These are phyloP conservation scores for Euwallacea similis DNA, from an alignment of 1,140 invertebrate genomes.

Conservation along the genomic window DNA sequence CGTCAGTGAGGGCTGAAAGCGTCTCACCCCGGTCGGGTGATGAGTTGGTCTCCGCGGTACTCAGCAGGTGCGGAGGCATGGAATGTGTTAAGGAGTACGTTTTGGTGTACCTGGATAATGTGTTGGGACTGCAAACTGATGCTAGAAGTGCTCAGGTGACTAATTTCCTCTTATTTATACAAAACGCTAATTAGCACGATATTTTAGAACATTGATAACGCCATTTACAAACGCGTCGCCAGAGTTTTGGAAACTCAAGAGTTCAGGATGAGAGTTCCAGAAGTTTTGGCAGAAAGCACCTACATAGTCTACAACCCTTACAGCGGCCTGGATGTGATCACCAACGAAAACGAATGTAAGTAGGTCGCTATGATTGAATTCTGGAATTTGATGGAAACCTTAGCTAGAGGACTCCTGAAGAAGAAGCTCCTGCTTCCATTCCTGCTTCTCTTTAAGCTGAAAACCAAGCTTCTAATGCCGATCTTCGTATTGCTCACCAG, in stretches of 20 bases:
- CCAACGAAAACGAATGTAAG: constrained; percentile 57
- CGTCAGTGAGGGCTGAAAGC: constrained; percentile 56
- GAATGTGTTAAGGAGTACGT: constrained; percentile 74
- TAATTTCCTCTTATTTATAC: not conserved
- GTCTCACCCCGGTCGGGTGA: constrained; percentile 64
- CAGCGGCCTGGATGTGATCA: constrained; percentile 65
- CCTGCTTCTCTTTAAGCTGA: constrained; percentile 76
- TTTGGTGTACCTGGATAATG: constrained; percentile 69
- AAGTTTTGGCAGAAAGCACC: constrained; percentile 69
- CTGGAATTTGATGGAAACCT: constrained; percentile 36
- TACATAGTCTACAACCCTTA: constrained; percentile 69
- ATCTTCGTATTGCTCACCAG: constrained; percentile 77
- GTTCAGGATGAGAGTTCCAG: constrained; percentile 69
- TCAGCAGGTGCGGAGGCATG: constrained; percentile 71
- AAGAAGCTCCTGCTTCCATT: constrained; percentile 80
- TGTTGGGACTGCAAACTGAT: constrained; percentile 66
- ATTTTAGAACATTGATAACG: constrained; percentile 68
- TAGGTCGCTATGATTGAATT: constrained; percentile 1
- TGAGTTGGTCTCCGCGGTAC: constrained; percentile 69
- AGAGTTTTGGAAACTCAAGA: constrained; percentile 72
- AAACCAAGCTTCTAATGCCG: constrained; percentile 80
- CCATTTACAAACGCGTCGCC: constrained; percentile 69
- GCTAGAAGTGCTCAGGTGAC: constrained; percentile 49
- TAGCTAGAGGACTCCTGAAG: constrained; percentile 68
- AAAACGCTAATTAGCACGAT: not conserved